Base-by-base conservation (phyloP, 1,140 invertebrate species). In the Steinernema feltiae region DNA sequence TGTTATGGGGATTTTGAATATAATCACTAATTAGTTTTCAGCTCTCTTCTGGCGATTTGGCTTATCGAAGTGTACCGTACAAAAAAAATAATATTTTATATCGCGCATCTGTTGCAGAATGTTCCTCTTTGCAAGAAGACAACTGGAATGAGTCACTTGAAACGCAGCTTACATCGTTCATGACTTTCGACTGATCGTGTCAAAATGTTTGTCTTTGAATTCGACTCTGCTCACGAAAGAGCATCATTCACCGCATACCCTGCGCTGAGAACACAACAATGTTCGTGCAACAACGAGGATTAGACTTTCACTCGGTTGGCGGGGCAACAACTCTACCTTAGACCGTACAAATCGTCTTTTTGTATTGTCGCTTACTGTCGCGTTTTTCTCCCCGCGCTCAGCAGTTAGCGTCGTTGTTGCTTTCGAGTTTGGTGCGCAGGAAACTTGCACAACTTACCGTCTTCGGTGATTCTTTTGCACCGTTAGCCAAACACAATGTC, bases 261-360 rank as follows among this genome's bases (percentile, higher is more conserved):
- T 18, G 53, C 7, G 24, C 53, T 63, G 24, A 18, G 24, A 3
- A 15, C 53, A 63, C 53, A 63, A 63, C 53, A 63, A 17, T 17
- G 53, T 63, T 63, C 53, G 53, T 63, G 53, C 53, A 63, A 63
- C 53, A 63, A 3, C 2, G 24, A 7, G 53, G 53, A 63, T 63
- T 63, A 63, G 53, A 63, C 53, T 7, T 63, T 63, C 53, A 63
- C 7, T 27, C 53, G 12, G 53, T 3, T 27, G 53, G 53, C 53
- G 53, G 35, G 2, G 24, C 53, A 63, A 63, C 53, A 15, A 7
- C 24, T 21, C 53, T 7, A 63, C 53, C 53, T 27, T 63, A 63
- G 53, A 7, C 53, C 24, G 53, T 27, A 7, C 53, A 63, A 41
- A 63, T 12, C 53, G 24, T 63, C 53, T 63, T 63, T 63, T 63